phyloP scores from a whole-genome alignment of 2,113 vertebrate genomes.

The Anhinga anhinga region DNA sequence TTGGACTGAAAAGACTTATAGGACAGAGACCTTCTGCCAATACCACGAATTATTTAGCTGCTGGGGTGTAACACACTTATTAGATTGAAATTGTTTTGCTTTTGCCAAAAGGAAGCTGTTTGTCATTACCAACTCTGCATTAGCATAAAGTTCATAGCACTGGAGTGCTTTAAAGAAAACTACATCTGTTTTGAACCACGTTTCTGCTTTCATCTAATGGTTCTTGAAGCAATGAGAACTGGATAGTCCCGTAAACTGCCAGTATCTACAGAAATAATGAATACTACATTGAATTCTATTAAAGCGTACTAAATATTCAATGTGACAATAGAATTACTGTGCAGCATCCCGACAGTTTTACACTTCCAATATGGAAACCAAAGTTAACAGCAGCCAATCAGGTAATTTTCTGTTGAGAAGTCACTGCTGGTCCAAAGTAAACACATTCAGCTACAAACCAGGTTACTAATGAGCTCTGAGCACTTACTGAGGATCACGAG shows the following conservation, averaged over 20 bases:
- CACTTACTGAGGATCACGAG: not conserved
- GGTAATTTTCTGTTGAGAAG: not conserved
- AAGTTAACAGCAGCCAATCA: not conserved
- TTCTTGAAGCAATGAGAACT: not conserved
- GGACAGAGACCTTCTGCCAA: not conserved
- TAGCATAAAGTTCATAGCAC: not conserved
- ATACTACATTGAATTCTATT: not conserved
- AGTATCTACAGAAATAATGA: not conserved
- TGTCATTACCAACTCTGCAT: not conserved
- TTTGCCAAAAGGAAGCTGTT: conserved; percentile 22
- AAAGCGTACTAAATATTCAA: not conserved
- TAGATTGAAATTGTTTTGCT: not conserved
- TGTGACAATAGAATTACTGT: not conserved
- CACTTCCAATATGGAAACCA: not conserved
- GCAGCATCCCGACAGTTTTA: not conserved
- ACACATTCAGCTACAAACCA: not conserved
- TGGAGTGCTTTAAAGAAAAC: not conserved
- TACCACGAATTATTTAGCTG: conserved; percentile 25
- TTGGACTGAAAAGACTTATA: not conserved
- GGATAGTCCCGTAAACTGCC: not conserved
- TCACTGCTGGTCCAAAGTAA: not conserved
- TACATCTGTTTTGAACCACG: not conserved
- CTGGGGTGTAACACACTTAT: not conserved
- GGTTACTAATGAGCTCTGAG: not conserved
- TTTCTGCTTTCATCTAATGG: not conserved